A percentile compares a stretch with the other conserved stretches of the same genome.
Conservation (phyloP, 2,888 invertebrate genomes). For the Prenolepis imparis region DNA sequence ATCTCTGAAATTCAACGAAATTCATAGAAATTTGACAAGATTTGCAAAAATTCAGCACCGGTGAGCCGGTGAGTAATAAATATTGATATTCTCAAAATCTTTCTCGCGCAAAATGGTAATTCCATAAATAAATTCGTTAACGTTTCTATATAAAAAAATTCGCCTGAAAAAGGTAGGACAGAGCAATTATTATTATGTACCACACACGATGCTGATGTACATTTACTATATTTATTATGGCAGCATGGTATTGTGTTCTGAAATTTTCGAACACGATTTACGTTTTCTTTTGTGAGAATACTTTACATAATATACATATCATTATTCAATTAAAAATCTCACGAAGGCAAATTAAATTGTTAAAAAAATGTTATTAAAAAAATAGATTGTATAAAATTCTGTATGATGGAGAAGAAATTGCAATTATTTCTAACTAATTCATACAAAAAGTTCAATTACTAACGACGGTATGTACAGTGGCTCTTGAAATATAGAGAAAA, state of each 20-base stretch:
- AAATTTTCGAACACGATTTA: background rate
- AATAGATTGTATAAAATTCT: slow-evolving; percentile 1
- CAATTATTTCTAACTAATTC: background rate
- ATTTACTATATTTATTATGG: slow-evolving; percentile 44
- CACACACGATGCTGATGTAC: background rate
- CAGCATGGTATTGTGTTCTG: slow-evolving; percentile 11
- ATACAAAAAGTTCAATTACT: background rate
- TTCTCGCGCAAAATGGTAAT: background rate
- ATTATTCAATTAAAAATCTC: background rate
- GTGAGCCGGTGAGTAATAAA: too few relatives aligned
- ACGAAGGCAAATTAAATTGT: background rate
- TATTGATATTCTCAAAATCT: too few relatives aligned
- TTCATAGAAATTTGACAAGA: too few relatives aligned
- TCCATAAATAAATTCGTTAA: slow-evolving; percentile 9
- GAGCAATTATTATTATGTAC: background rate
- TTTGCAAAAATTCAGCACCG: too few relatives aligned
- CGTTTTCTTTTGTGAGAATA: background rate
- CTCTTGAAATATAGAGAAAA: background rate
- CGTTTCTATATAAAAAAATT: background rate
- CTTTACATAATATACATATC: background rate
- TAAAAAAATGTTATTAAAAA: background rate
- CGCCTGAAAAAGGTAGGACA: background rate
- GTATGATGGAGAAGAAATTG: background rate
- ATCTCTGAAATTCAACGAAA: too few relatives aligned
- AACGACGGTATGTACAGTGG: background rate